These are phyloP conservation scores for Cerastis rubricosa DNA, from an alignment of 2,888 invertebrate species.

Conservation along the genomic window DNA sequence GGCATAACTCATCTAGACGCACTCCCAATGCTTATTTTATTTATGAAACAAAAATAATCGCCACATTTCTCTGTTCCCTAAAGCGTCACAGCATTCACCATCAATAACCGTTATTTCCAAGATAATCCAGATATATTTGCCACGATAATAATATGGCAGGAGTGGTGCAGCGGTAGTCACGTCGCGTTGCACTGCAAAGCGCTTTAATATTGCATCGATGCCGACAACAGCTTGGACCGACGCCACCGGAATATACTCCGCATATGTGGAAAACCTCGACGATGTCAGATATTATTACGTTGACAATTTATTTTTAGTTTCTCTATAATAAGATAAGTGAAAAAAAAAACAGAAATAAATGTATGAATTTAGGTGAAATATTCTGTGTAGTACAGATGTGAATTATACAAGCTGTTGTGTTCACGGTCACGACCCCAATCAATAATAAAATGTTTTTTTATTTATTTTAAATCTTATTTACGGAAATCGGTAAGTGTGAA, in stretches of 20 bases:
- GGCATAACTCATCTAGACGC: not conserved
- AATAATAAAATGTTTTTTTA: too few relatives aligned
- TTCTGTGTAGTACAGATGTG: too few relatives aligned
- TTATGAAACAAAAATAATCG: slow-evolving; percentile 19
- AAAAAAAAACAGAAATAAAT: too few relatives aligned
- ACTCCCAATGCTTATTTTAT: not conserved
- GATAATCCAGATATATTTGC: slow-evolving; percentile 51
- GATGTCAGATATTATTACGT: slow-evolving; percentile 37
- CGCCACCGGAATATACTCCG: slow-evolving; percentile 54
- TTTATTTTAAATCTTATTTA: too few relatives aligned
- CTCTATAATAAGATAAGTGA: not conserved
- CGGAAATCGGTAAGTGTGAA: too few relatives aligned
- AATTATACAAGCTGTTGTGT: too few relatives aligned
- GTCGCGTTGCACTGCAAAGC: slow-evolving; percentile 57
- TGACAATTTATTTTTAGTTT: not conserved
- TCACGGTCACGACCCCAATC: too few relatives aligned
- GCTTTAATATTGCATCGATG: slow-evolving; percentile 65
- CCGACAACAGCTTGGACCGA: slow-evolving; percentile 47
- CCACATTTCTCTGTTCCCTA: slow-evolving; percentile 28
- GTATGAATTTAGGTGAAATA: too few relatives aligned
- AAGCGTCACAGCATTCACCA: slow-evolving; percentile 42
- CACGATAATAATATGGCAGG: slow-evolving; percentile 49
- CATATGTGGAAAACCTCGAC: slow-evolving; percentile 37
- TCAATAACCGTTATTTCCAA: slow-evolving; percentile 50
- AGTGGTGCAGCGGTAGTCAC: slow-evolving; percentile 49